These are phyloP conservation scores for Heliconius hewitsoni DNA, from an alignment of 1,140 invertebrate species.

Conservation along the genomic window DNA sequence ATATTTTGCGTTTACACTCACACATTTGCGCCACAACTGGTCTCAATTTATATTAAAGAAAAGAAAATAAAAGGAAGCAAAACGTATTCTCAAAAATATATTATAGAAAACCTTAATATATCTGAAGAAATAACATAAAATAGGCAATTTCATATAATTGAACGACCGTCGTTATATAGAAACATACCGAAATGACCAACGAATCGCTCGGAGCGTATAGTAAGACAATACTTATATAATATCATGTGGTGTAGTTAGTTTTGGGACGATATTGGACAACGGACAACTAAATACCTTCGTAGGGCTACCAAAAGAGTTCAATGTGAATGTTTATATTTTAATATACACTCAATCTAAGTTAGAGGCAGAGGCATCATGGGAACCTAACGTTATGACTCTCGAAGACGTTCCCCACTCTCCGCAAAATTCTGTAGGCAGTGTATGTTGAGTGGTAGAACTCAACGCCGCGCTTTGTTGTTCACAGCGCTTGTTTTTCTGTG, in stretches of 20 bases:
- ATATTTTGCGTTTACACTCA: too few species aligned
- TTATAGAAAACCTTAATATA: neutral
- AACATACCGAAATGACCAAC: constrained; percentile 1
- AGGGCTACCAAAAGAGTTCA: neutral
- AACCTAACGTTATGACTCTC: too few species aligned
- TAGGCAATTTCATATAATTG: constrained; percentile 5
- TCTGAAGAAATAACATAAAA: neutral
- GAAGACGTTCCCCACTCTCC: too few species aligned
- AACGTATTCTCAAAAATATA: neutral
- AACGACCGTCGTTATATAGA: neutral
- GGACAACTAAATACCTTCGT: neutral
- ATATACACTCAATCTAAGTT: too few species aligned
- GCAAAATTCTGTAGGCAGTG: too few species aligned
- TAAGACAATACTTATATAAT: constrained; percentile 11
- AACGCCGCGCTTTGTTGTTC: too few species aligned
- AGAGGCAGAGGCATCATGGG: too few species aligned
- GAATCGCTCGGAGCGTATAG: neutral
- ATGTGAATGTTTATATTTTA: neutral
- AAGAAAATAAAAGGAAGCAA: neutral
- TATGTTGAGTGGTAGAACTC: too few species aligned
- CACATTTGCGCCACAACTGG: too few species aligned
- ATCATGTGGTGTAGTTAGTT: neutral
- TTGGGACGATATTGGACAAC: constrained; percentile 7
- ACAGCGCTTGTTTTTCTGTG: too few species aligned
- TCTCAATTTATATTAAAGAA: neutral